Conservation (phyloP, 2,113 vertebrate species). For the Entelurus aequoreus region DNA sequence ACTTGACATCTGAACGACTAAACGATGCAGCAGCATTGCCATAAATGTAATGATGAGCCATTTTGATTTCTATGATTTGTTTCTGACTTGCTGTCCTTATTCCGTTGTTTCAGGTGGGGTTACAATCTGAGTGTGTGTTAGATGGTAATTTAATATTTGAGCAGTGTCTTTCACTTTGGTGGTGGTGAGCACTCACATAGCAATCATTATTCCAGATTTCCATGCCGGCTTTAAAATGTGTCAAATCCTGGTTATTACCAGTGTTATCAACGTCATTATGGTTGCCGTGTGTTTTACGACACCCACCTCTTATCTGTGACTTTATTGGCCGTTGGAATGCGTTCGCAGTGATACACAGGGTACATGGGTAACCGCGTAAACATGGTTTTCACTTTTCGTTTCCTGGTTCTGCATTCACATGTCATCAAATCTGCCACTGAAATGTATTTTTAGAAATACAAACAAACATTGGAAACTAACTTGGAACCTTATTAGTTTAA, state of each 20-base stretch:
- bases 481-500: not conserved
- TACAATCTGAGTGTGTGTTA: slow-evolving; percentile 44
- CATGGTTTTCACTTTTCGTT: slow-evolving; percentile 53
- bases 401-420: slow-evolving; percentile 2
- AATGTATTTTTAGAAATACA: not conserved
- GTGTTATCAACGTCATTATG: slow-evolving; percentile 38
- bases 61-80: slow-evolving; percentile 24
- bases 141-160: slow-evolving; percentile 41
- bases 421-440: not conserved
- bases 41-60: slow-evolving; percentile 45
- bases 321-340: slow-evolving; percentile 66
- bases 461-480: not conserved
- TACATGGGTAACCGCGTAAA: slow-evolving; percentile 32
- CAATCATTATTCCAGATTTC: slow-evolving; percentile 23
- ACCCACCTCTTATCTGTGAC: slow-evolving; percentile 50
- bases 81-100: slow-evolving; percentile 20
- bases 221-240: slow-evolving; percentile 44
- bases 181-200: slow-evolving; percentile 6
- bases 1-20: slow-evolving; percentile 40
- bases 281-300: slow-evolving; percentile 51
- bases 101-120: slow-evolving; percentile 42
- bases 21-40: slow-evolving; percentile 34
- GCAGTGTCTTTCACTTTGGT: slow-evolving; percentile 9
- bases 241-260: slow-evolving; percentile 45
- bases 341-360: slow-evolving; percentile 12